Base-by-base conservation (phyloP, 2,113 vertebrate genomes). In the Xenus cinereus region DNA sequence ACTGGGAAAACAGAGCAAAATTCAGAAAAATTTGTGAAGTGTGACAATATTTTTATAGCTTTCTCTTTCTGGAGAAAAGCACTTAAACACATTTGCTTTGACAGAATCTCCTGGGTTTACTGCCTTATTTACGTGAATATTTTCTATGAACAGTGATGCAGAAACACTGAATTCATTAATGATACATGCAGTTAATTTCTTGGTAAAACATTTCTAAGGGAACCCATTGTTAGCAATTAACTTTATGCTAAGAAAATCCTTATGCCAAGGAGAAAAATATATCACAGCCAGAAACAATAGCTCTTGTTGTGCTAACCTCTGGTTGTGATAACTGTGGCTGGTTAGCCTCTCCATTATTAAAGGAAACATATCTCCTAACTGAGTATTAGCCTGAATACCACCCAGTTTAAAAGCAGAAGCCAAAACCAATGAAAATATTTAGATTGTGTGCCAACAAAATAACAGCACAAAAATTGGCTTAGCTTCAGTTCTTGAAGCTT, bases 71-170 rank as follows among this genome's bases (percentile, higher is more conserved):
- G 63, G 32, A 74, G 17, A 74, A 59, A 56, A 88, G 27, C n/a
- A n/a, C 24, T 93, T 93, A 54, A 45, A 9, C 32, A 80, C 28
- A 67, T 86, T 66, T 71, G 60, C 50, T 90, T 90, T 90, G 83
- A 81, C 77, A 84, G 39, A 87, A 78, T 93, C 89, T 92, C 43
- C 51, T 51, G 43, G 32, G 35, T 75, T 92, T 95, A 87, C 92
- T 93, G 60, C 56, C 37, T 89, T 95, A 63, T 90, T 93, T 89
- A 51, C 0, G 0, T 92, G 53, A 90, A 81, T 90, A 93, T 95
- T 96, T 96, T 93, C 51, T 84, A 67, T 75, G 73, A 94, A 93
- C 26, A 84, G n/a, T 84, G 91, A 71, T 92, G 89, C 60, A 89
- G 91, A 95, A 93, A 89, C 60, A 75, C 15, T 51, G 56, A 53